phyloP scores from a whole-genome alignment of 2,113 vertebrate species.

The Capreolus pygargus region DNA sequence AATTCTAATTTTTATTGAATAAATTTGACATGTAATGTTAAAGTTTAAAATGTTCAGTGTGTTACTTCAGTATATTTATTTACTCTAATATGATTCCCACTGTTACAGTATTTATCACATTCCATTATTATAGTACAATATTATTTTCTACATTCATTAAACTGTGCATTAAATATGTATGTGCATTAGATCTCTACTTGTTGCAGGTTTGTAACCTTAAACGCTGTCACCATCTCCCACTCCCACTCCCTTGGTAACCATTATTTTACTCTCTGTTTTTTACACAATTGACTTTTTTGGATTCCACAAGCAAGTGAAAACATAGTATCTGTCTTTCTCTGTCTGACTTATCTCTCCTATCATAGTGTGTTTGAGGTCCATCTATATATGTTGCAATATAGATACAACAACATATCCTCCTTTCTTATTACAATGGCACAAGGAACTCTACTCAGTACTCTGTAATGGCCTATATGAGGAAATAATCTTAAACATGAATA shows the following conservation, averaged over 20 bases:
- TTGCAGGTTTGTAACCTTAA: not conserved
- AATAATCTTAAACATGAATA: not conserved
- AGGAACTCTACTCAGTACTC: not conserved
- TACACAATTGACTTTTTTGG: not conserved
- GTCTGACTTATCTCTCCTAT: not conserved
- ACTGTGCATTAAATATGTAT: not conserved
- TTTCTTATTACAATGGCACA: not conserved
- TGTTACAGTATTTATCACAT: not conserved
- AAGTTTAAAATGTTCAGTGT: not conserved
- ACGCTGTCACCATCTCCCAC: not conserved
- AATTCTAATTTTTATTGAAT: not conserved
- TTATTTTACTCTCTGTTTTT: not conserved
- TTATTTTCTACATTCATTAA: not conserved
- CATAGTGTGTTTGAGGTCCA: too few species aligned
- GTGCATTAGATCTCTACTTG: not conserved
- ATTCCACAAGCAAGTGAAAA: not conserved
- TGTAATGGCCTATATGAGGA: not conserved
- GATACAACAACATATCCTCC: not conserved
- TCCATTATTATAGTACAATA: not conserved
- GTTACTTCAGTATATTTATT: not conserved
- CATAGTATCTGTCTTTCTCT: not conserved
- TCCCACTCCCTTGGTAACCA: not conserved
- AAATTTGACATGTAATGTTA: not conserved
- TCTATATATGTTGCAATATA: not conserved
- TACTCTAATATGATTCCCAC: not conserved